Evolutionary conservation across 37 sponge, comb jelly and placozoan genomes (phyloP).

Genomic region (Beroe ovata): DNA sequence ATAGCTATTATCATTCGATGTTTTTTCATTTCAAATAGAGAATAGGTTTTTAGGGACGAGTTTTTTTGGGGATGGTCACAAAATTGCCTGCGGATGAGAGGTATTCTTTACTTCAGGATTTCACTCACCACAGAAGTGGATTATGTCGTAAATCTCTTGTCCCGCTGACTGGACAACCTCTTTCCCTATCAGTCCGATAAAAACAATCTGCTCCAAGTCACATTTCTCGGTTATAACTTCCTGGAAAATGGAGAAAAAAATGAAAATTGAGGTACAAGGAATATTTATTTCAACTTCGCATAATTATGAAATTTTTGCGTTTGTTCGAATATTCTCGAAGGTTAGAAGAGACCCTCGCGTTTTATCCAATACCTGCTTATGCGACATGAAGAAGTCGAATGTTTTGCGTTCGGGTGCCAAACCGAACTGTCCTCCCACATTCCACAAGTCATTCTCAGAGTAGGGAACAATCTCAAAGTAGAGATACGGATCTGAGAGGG

Average conservation of each 20-base stretch:
- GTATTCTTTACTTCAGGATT: too few relatives aligned
- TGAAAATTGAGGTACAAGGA: too few relatives aligned
- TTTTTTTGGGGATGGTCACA: too few relatives aligned
- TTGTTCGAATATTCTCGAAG: too few relatives aligned
- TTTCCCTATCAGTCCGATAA: constrained; percentile 20
- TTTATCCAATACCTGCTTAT: constrained; percentile 64
- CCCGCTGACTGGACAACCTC: constrained; percentile 15
- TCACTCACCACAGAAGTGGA: constrained; percentile 28
- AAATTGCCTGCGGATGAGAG: too few relatives aligned
- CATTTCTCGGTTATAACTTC: constrained; percentile 41
- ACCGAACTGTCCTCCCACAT: constrained; percentile 66
- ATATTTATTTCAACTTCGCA: too few relatives aligned
- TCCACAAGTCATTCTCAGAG: constrained; percentile 52
- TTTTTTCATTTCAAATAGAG: background rate
- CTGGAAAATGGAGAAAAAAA: constrained; percentile 22
- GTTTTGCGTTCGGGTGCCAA: constrained; percentile 49
- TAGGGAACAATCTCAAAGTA: constrained; percentile 46
- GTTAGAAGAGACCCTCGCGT: too few relatives aligned
- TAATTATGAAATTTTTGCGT: too few relatives aligned
- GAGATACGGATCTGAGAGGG: constrained; percentile 48
- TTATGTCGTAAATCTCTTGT: background rate
- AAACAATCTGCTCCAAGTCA: constrained; percentile 59
- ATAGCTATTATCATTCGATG: background rate
- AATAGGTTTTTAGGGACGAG: background rate
- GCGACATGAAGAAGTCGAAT: constrained; percentile 65